Conservation (phyloP, 2,888 invertebrate genomes). For the Pantelozetes paolii region DNA sequence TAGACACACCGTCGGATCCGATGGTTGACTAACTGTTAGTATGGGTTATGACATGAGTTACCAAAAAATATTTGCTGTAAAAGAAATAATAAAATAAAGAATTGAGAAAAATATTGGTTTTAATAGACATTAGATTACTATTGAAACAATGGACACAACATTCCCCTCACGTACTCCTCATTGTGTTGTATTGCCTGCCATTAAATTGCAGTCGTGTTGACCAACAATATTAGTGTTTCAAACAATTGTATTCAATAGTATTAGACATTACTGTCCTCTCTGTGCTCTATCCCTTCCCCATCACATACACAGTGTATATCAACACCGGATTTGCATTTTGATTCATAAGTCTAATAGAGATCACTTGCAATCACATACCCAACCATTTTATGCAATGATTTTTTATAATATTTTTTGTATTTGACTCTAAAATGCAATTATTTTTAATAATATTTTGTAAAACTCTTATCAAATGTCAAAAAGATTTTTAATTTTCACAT, state of each 20-base stretch:
- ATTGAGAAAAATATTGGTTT: constrained; percentile 7
- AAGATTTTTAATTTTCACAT: too few species aligned
- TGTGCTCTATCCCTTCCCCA: too few species aligned
- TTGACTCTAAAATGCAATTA: too few species aligned
- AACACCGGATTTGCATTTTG: too few species aligned
- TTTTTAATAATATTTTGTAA: too few species aligned
- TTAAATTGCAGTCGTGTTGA: constrained; percentile 34
- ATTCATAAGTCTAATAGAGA: too few species aligned
- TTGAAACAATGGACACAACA: neutral
- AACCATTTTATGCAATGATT: too few species aligned
- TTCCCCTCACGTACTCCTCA: constrained; percentile 28
- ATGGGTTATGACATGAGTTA: neutral
- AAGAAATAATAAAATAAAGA: constrained; percentile 22
- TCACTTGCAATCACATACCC: too few species aligned
- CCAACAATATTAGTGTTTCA: constrained; percentile 16
- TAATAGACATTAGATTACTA: neutral
- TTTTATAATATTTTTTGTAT: too few species aligned
- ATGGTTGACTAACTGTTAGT: neutral
- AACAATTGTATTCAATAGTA: neutral
- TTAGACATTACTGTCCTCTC: neutral
- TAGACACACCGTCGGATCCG: neutral
- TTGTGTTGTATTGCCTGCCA: constrained; percentile 34
- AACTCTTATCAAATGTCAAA: too few species aligned
- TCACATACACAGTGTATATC: too few species aligned
- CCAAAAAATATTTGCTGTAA: constrained; percentile 1